Base-by-base conservation (phyloP, 2,113 vertebrate genomes). In the Pycnonotus jocosus region DNA sequence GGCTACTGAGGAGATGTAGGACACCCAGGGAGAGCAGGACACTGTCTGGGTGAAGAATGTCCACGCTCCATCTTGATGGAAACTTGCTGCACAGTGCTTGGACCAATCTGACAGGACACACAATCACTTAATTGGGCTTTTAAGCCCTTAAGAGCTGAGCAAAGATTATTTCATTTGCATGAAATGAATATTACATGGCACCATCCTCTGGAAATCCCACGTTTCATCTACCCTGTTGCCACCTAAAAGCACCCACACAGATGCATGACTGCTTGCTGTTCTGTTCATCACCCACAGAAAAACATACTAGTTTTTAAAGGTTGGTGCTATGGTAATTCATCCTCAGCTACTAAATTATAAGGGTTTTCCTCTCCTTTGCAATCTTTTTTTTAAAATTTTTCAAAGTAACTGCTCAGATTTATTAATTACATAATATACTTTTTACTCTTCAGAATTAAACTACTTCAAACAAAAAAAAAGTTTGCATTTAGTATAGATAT, bases 11-110 rank as follows among this genome's bases (percentile, higher is more conserved):
- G 98, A 99, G 91, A 99, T 92, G 91, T 98, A 97, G 50, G 98
- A 97, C 88, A 99, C 90, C 99, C 99, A 99, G 7, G 99, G 98
- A 30, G 99, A 99, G 57, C 99, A 99, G 88, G 92, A 69, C 10
- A 98, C 90, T 45, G 98, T 97, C 86, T 97, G 97, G 1, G 96
- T 98, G 79, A 98, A 71, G 57, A 95, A 97, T 0, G 60, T 98
- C 99, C 99, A 99, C 0, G 95, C 58, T 54, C 98, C 98, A 70
- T 98, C 98, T 82, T 98, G 96, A 45, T 78, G 72, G 24, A 98
- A 98, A 5, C 92, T 98, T 45, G 98, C 96, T 20, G 71, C 13
- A 22, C 99, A 99, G 88, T 97, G 98, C 64, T 81, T 96, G 12
- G 98, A 98, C 99, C 99, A 99, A 97, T 99, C 99, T 99, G 97